Conservation (phyloP, 2,888 invertebrate species). For the Chaetogeoica ovagalla region DNA sequence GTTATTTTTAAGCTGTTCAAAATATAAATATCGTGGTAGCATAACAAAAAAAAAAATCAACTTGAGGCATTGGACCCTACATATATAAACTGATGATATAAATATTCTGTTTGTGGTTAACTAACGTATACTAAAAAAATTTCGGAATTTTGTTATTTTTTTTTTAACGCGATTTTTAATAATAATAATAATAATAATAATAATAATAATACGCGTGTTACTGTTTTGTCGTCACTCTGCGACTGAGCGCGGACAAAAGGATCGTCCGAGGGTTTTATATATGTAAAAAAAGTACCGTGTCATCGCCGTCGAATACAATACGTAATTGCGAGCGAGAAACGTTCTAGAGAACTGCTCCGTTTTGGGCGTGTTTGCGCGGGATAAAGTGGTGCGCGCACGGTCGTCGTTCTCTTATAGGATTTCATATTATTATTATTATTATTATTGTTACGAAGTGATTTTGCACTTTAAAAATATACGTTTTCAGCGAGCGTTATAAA, state of each 20-base stretch:
- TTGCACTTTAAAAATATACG: conserved; percentile 1
- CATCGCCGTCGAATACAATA: conserved; percentile 39
- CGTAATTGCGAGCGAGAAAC: conserved; percentile 19
- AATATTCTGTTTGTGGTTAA: conserved; percentile 29
- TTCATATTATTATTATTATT: neutral
- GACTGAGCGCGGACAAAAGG: conserved; percentile 4
- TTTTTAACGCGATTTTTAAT: conserved; percentile 18
- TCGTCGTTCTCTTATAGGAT: too few species aligned
- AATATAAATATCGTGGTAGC: neutral
- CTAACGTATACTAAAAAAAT: neutral
- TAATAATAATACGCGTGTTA: neutral
- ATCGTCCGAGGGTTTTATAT: conserved; percentile 10
- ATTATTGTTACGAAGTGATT: conserved; percentile 32
- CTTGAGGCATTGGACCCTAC: too few species aligned
- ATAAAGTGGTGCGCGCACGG: neutral
- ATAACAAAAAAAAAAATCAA: conserved; percentile 11
- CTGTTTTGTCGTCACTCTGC: conserved; percentile 9
- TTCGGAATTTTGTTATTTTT: conserved; percentile 2
- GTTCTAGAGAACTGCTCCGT: conserved; percentile 1
- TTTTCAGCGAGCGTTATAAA: neutral
- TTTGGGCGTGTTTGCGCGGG: conserved; percentile 11
- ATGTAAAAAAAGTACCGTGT: conserved; percentile 45
- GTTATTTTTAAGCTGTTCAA: conserved; percentile 25
- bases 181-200: neutral
- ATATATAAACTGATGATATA: conserved; percentile 21